phyloP scores from a whole-genome alignment of 2,797 vertebrate genomes.

The Mormyrus proboscirostris region DNA sequence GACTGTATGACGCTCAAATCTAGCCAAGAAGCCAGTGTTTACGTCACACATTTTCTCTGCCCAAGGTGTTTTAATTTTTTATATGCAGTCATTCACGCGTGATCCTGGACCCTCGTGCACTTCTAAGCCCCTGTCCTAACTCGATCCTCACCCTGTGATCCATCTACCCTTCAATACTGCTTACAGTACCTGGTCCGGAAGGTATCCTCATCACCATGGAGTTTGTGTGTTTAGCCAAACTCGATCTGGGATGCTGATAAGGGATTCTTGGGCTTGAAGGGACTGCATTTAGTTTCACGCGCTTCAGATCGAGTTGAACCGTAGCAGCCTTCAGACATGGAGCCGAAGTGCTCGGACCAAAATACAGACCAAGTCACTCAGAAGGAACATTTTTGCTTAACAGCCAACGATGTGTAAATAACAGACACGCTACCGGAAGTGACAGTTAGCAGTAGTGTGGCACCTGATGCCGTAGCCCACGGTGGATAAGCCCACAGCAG shows the following conservation, averaged over 20 bases:
- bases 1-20: neutral
- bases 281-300: neutral
- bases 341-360: neutral
- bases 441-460: neutral
- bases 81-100: neutral
- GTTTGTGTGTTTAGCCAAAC: neutral
- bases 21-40: neutral
- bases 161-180: neutral
- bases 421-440: neutral
- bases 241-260: neutral
- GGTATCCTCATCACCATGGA: neutral
- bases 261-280: neutral
- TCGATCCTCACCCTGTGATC: neutral
- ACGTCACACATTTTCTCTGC: neutral
- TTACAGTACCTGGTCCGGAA: neutral
- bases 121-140: neutral
- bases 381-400: neutral
- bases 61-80: neutral
- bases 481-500: neutral
- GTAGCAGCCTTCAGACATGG: neutral
- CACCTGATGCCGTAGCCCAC: neutral
- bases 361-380: neutral
- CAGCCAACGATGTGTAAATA: neutral
- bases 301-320: neutral
- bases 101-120: neutral